Evolutionary conservation across 2,888 invertebrate species (phyloP), one percentile per base, ranked within the genome.

Genomic region (Caenorhabditis zanzibari): DNA sequence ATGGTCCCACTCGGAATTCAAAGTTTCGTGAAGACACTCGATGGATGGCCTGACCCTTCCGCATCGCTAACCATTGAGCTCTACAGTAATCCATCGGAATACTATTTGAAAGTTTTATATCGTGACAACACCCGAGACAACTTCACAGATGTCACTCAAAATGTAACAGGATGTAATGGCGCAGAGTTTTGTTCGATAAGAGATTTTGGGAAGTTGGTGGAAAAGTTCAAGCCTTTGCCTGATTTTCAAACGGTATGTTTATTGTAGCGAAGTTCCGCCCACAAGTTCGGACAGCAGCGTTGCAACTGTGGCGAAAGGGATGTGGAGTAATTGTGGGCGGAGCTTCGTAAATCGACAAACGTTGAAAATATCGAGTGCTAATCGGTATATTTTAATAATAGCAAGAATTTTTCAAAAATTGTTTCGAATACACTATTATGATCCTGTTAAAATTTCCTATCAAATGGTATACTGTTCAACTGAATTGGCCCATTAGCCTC

Each of bases 11-110:
- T 88, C 0, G 86, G 77, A 6, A 58, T 82, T 24, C 63, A 81
- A 41, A 58, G 74, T 3, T 28, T 68, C 0, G 81, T 73, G 0
- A 64, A 80, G 10, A 61, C 58, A 0, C 28, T 82, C 24, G 68
- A 79, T 24, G 88, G 88, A 10, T 73, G 73, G 77, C 87, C 88
- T 1, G 72, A 71, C 12, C 86, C 87, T 26, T 66, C 86, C 5
- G 75, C 88, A 0, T 77, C 86, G 0, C 49, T 80, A 6, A 24
- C 83, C 26, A 69, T 85, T 22, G 88, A 88, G 35, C 71, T 85
- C 35, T 88, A 80, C 74, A 73, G 75, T 71, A 71, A 71, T 32
- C 56, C 79, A 2, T 47, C 47, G 0, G 54, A 73, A 22, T 54
- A 44, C 5, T 84, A 61, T 14, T 74, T 87, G 49, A 87, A 80